Evolutionary conservation across 2,113 vertebrate genomes (phyloP), one percentile per base, ranked within the genome.

Genomic region (Perca schrenkii): DNA sequence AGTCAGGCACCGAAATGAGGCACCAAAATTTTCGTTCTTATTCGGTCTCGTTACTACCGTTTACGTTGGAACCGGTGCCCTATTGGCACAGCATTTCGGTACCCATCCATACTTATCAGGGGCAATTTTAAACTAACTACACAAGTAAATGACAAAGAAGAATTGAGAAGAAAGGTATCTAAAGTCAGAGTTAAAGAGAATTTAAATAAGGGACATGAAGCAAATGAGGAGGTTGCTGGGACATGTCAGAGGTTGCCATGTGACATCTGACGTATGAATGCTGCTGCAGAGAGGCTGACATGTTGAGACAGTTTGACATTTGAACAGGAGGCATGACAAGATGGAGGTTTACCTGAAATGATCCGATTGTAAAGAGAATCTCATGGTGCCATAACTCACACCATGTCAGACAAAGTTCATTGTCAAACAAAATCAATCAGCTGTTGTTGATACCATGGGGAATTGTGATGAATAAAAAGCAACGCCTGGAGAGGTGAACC

Each of bases 261-360:
- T 79, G 87, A 1, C 80, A 73, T 82, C 68, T 87, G 84, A 85
- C 82, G 77, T 54, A 34, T 60, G 62, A 10, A 76, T 56, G 46
- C 53, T 70, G 46, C 65, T 62, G 63, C 71, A 6, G 6, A 62
- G 63, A 71, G 54, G 17, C 60, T 86, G 88, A 90, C 62, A 31
- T 6, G 34, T 31, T 28, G 22, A 79, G 82, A 74, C 85, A 82
- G 61, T 65, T 57, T 88, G 87, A 84, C 74, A 88, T 91, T 80
- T 84, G 67, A 84, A 69, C 65, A 74, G 21, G 2, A 52, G 62
- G 58, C 53, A 75, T n/a, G 52, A 81, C 63, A 43, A 65, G 21
- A 76, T n/a, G 36, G 60, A 10, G 31, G 21, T 75, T 87, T 67
- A 88, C 64, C 73, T 69, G 68, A 54, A 79, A 81, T 52, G 66